Conservation (phyloP, 2,797 vertebrate species). For the Coluber constrictor region DNA sequence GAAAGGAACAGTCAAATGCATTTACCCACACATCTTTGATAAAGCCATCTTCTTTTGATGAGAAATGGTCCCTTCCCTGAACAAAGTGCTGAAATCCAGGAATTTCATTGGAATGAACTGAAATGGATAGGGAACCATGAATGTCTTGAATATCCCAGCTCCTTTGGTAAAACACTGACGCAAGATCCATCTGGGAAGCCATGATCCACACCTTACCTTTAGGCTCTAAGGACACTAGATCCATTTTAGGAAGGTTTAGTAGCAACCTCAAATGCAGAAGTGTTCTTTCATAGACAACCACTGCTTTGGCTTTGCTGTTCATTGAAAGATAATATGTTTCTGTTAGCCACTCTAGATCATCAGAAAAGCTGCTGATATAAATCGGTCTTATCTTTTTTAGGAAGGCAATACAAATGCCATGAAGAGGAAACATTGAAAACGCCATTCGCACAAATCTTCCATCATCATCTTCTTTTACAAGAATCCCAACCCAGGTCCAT, state of each 20-base stretch:
- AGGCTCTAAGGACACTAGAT: background rate
- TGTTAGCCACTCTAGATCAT: background rate
- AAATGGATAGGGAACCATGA: background rate
- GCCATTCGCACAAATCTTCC: background rate
- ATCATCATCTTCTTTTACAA: background rate
- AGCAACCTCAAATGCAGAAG: background rate
- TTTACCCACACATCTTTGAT: background rate
- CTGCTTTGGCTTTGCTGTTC: background rate
- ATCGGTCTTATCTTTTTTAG: background rate
- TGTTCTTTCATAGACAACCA: background rate
- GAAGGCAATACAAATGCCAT: background rate
- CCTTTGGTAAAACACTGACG: background rate
- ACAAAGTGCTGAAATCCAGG: background rate
- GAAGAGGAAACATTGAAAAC: background rate
- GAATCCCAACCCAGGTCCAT: slow-evolving; percentile 9
- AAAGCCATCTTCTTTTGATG: background rate
- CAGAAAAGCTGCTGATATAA: background rate
- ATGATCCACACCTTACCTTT: slow-evolving; percentile 12
- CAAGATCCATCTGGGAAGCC: background rate
- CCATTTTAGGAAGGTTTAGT: background rate
- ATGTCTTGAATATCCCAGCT: background rate
- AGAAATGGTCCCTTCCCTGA: background rate
- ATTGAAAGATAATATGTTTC: background rate
- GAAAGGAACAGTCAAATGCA: background rate
- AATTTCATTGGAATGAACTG: background rate